Evolutionary conservation across 2,888 invertebrate genomes (phyloP).

Genomic region (Gryllus longicercus): DNA sequence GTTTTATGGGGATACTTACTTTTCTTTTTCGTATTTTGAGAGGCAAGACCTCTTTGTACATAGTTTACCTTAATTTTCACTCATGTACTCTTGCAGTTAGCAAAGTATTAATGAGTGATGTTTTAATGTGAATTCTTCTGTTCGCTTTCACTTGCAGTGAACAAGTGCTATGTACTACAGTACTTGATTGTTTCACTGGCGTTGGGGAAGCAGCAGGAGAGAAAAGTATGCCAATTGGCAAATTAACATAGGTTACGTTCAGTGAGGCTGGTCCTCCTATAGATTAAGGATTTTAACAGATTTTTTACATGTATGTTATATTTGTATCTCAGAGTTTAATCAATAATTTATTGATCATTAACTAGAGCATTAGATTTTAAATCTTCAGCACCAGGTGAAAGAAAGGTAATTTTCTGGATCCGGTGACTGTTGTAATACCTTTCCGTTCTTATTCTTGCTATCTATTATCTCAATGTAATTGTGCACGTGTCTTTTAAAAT

Average conservation of each 20-base stretch:
- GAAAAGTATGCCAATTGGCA: constrained; percentile 23
- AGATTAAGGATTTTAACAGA: constrained; percentile 12
- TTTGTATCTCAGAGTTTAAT: constrained; percentile 21
- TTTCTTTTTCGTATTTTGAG: constrained; percentile 22
- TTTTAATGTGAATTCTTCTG: not conserved
- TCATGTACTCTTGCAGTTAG: constrained; percentile 34
- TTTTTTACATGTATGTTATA: not conserved
- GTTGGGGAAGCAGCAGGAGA: constrained; percentile 1
- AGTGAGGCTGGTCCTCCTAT: constrained; percentile 22
- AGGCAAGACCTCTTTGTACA: not conserved
- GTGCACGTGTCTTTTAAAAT: constrained; percentile 24
- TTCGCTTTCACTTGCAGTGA: not conserved
- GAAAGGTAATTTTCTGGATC: constrained; percentile 56
- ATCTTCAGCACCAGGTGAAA: constrained; percentile 32
- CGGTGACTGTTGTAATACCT: constrained; percentile 4
- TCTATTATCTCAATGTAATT: constrained; percentile 26
- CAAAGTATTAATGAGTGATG: constrained; percentile 27
- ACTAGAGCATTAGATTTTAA: constrained; percentile 33
- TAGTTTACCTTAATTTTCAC: constrained; percentile 27
- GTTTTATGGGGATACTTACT: not conserved
- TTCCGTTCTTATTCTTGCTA: constrained; percentile 26
- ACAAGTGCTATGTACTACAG: not conserved
- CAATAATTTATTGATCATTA: constrained; percentile 19
- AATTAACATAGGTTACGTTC: not conserved
- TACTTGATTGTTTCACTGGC: not conserved